A percentile compares a stretch with the other conserved stretches of the same genome.
phyloP scores from a whole-genome alignment of 2,113 vertebrate species.

The Syngnathus typhle region DNA sequence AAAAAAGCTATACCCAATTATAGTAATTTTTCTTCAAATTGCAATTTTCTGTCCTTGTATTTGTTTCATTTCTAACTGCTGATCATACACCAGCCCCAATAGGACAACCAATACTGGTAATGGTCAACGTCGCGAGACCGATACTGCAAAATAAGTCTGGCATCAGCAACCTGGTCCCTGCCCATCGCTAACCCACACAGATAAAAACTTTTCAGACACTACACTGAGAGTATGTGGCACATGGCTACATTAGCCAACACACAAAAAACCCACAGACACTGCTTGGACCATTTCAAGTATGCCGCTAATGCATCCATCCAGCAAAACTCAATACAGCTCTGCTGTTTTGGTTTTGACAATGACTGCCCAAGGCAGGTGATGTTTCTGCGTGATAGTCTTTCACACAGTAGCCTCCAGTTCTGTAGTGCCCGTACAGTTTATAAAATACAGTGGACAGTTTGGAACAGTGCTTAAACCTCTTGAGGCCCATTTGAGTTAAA shows the following conservation, averaged over 20 bases:
- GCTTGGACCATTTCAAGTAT: not conserved
- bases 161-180: too few species aligned
- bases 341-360: not conserved
- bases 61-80: too few species aligned
- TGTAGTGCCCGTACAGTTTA: not conserved
- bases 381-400: not conserved
- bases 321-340: not conserved
- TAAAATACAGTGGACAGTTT: not conserved
- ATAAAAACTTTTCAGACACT: not conserved
- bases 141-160: too few species aligned
- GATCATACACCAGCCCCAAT: too few species aligned
- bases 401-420: not conserved
- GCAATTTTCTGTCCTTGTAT: too few species aligned
- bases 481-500: not conserved
- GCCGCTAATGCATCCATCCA: not conserved
- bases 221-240: not conserved
- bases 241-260: not conserved
- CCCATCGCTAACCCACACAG: not conserved
- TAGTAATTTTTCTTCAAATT: too few species aligned
- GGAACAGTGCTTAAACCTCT: not conserved
- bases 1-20: too few species aligned
- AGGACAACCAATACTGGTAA: too few species aligned
- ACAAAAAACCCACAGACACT: not conserved
- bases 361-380: not conserved
- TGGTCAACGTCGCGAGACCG: too few species aligned